Evolutionary conservation across 2,113 vertebrate species (phyloP).

Genomic region (Entelurus aequoreus): DNA sequence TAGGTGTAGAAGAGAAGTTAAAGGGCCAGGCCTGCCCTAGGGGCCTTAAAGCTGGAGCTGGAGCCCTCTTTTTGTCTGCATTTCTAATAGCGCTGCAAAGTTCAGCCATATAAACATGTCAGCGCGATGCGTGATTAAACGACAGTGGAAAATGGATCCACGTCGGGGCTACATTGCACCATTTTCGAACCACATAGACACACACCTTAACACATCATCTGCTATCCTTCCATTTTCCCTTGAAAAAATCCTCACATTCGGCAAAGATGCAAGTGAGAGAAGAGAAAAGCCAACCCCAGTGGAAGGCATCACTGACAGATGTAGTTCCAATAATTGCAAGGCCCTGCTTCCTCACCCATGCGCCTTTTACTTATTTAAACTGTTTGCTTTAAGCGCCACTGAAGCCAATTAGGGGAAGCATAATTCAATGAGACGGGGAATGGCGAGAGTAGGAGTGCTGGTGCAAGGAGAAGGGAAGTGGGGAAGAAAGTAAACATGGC

Average conservation of each 20-base stretch:
- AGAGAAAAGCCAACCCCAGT: constrained; percentile 15
- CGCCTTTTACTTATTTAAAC: constrained; percentile 78
- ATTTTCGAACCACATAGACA: constrained; percentile 10
- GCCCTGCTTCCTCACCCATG: constrained; percentile 66
- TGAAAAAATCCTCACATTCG: constrained; percentile 20
- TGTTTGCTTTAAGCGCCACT: constrained; percentile 75
- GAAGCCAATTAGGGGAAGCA: constrained; percentile 72
- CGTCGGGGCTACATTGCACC: constrained; percentile 34
- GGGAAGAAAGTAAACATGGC: constrained; percentile 13
- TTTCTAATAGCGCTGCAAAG: constrained; percentile 90
- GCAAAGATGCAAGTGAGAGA: constrained; percentile 21
- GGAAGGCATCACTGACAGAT: constrained; percentile 65
- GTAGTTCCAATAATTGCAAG: constrained; percentile 77
- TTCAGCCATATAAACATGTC: constrained; percentile 99
- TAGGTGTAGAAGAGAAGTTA: constrained; percentile 80
- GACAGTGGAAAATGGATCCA: constrained; percentile 81
- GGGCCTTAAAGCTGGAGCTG: constrained; percentile 71
- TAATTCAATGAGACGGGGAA: constrained; percentile 68
- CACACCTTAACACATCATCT: constrained; percentile 19
- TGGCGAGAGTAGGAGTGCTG: constrained; percentile 32
- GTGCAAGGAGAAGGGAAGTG: constrained; percentile 17
- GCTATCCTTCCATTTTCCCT: constrained; percentile 7
- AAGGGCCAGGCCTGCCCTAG: constrained; percentile 80
- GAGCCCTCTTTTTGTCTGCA: constrained; percentile 80
- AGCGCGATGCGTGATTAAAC: constrained; percentile 85